Evolutionary conservation across 2,888 invertebrate genomes (phyloP).

Genomic region (Acanthosepion lycidas): DNA sequence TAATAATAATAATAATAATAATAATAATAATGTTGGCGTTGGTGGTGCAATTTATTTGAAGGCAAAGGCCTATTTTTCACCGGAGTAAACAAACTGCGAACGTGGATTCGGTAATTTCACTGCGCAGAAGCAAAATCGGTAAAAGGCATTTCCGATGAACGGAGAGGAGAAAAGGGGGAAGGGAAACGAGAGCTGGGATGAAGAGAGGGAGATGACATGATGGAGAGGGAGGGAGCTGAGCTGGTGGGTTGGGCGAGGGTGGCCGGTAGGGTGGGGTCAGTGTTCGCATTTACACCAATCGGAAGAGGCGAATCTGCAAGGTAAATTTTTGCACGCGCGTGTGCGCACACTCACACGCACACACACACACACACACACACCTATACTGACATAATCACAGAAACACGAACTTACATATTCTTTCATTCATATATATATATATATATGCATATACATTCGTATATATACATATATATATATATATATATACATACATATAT

Average conservation of each 20-base stretch:
- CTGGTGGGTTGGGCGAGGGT: background rate
- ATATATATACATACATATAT: background rate
- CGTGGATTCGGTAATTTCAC: background rate
- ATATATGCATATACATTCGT: background rate
- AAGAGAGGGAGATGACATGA: background rate
- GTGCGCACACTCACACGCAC: background rate
- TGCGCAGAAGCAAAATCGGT: background rate
- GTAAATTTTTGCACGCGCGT: background rate
- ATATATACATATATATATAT: no score
- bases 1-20: background rate
- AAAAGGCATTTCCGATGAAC: slow-evolving; percentile 17
- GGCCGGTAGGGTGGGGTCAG: background rate
- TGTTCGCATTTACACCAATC: slow-evolving; percentile 8
- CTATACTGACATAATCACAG: background rate
- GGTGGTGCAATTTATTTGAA: background rate
- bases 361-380: no score
- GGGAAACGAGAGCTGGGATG: no score
- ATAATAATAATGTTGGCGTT: background rate
- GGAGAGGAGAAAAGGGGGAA: background rate
- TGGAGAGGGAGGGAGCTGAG: background rate
- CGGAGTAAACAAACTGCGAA: background rate
- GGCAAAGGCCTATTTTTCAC: slow-evolving; percentile 4
- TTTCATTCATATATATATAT: background rate
- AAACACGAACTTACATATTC: background rate
- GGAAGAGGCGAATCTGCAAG: background rate